Base-by-base conservation (phyloP, 1,140 invertebrate genomes). In the Gonatopus flavifemur region DNA sequence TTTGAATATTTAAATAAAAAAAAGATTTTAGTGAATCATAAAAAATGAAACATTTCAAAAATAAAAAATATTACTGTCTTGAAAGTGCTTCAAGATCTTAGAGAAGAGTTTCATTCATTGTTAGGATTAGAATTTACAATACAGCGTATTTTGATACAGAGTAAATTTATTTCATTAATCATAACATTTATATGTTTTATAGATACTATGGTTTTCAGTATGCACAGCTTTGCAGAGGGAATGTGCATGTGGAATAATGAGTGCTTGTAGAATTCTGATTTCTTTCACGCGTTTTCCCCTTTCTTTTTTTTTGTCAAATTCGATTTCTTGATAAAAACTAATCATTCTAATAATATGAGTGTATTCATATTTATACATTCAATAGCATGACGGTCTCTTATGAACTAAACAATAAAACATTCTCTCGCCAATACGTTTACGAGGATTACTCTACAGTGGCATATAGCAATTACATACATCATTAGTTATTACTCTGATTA, bases 161-260 rank as follows among this genome's bases (percentile, higher is more conserved):
- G 57, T 56, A 55, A 60, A 57, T 62, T 61, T 57, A 53, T 57
- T 60, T 24, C 50, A 41, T 44, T 44, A 53, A 52, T 57, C 54
- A 60, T 50, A 62, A 65, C 59, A 64, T 52, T 50, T 65, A 67
- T 52, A 68, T 38, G 46, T 52, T 59, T 36, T 57, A 60, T 63
- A 25, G 30, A 57, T 63, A 65, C 53, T 65, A 49, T 39, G 46
- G 53, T 28, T 48, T 60, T 52, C 57, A 55, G 56, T 56, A 61
- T 59, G 44, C 49, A 55, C 41, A 59, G 37, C 49, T 62, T 49
- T 57, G 52, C 43, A 58, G 57, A 32, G 60, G 49, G 32, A 60
- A 63, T 62, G 50, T 55, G 46, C 52, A 59, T 35, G 52, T 47
- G 54, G 57, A 40, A 45, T 48, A 65, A 53, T 58, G 52, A 65